These are phyloP conservation scores for Paramormyrops kingsleyae DNA, from an alignment of 2,113 vertebrate genomes.

Conservation along the genomic window DNA sequence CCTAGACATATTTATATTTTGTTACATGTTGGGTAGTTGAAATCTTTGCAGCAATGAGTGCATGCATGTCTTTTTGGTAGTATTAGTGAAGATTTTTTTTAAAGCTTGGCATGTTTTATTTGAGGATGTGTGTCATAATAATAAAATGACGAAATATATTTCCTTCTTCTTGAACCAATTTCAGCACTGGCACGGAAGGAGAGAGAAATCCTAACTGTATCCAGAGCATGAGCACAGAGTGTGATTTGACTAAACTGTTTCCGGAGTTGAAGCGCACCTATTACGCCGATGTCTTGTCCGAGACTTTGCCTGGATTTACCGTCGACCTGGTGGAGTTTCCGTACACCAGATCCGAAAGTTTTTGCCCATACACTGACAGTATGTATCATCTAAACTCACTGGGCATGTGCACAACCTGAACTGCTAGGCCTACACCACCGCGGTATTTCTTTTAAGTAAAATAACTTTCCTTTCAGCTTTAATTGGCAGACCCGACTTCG, in stretches of 20 bases:
- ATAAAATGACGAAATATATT: neutral
- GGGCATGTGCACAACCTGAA: neutral
- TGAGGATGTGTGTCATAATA: neutral
- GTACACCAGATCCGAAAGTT: slow-evolving; percentile 49
- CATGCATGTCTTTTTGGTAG: neutral
- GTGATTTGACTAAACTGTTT: slow-evolving; percentile 68
- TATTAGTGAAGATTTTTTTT: neutral
- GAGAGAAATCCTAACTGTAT: slow-evolving; percentile 53
- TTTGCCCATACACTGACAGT: slow-evolving; percentile 81
- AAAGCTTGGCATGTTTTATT: neutral
- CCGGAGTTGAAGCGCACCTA: slow-evolving; percentile 47
- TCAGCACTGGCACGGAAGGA: slow-evolving; percentile 42
- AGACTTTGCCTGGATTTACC: accelerated
- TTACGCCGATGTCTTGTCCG: slow-evolving; percentile 60
- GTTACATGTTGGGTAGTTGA: neutral
- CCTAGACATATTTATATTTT: neutral
- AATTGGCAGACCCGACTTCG: slow-evolving; percentile 67
- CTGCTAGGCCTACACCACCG: no score
- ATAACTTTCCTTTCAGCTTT: slow-evolving; percentile 55
- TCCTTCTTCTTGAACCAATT: slow-evolving; percentile 12
- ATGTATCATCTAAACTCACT: slow-evolving; percentile 41
- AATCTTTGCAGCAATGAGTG: neutral
- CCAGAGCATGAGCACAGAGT: slow-evolving; percentile 49
- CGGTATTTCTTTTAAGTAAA: neutral
- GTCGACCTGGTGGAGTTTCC: slow-evolving; percentile 39